Evolutionary conservation across 2,888 invertebrate genomes (phyloP).

Genomic region (Pyralis farinalis): DNA sequence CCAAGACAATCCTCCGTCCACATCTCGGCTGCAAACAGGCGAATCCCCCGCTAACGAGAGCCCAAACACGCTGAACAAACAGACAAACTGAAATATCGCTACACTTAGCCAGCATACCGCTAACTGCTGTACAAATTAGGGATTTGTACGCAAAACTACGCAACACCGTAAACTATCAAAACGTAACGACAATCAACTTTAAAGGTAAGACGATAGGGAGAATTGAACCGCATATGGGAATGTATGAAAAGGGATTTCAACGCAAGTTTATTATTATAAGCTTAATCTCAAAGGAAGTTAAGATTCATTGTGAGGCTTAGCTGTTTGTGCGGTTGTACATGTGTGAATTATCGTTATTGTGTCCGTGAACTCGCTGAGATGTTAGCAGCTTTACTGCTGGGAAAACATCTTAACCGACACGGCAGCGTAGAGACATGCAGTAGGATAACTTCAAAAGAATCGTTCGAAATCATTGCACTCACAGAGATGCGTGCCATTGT

Average conservation of each 20-base stretch:
- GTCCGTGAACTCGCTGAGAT: background rate
- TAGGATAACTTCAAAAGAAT: too few relatives aligned
- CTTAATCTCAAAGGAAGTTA: slow-evolving; percentile 44
- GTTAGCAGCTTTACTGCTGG: background rate
- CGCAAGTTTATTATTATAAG: slow-evolving; percentile 45
- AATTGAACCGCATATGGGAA: background rate
- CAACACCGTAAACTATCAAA: slow-evolving; percentile 10
- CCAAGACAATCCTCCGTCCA: slow-evolving; percentile 2
- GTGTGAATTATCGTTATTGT: slow-evolving; percentile 5
- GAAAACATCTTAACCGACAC: too few relatives aligned
- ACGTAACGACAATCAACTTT: slow-evolving; percentile 13
- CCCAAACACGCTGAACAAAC: slow-evolving; percentile 39
- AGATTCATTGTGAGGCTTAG: slow-evolving; percentile 16
- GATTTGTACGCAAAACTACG: slow-evolving; percentile 42
- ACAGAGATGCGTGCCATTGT: too few relatives aligned
- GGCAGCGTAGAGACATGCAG: too few relatives aligned
- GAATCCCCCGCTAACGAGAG: slow-evolving; percentile 12
- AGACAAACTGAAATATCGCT: slow-evolving; percentile 31
- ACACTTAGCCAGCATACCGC: slow-evolving; percentile 33
- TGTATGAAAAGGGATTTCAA: slow-evolving; percentile 26
- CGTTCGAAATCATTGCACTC: too few relatives aligned
- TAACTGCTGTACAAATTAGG: slow-evolving; percentile 48
- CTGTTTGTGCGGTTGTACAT: slow-evolving; percentile 8
- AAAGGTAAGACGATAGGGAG: slow-evolving; percentile 10
- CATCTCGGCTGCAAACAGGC: background rate